Evolutionary conservation across 2,113 vertebrate genomes (phyloP), one percentile per base, ranked within the genome.

Genomic region (Plecotus auritus): DNA sequence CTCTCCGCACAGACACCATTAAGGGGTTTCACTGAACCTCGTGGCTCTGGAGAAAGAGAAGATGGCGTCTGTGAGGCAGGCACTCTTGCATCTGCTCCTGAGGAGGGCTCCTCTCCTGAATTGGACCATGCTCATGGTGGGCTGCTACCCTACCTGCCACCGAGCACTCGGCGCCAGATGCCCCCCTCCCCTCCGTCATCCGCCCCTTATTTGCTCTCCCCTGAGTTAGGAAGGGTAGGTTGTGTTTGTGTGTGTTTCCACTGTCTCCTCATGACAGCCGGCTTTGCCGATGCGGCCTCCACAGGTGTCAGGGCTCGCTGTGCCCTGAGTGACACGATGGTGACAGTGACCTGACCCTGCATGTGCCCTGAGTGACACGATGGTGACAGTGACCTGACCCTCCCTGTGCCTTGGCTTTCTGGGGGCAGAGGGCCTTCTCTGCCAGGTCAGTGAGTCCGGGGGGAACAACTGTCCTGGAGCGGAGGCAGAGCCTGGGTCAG

Each of bases 31-130:
- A n/a, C n/a, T 54, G 95, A 89, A 87, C 84, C 89, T 6, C 59
- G 92, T 89, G 76, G 37, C 49, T 93, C 76, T 2, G 84, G 80
- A 94, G 78, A 89, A 83, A 94, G 93, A 66, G 61, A 54, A 93
- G 77, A 74, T 45, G 85, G 73, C 51, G 18, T 70, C 80, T 93
- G 80, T 66, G 87, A 84, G 87, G 49, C 86, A 47, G 26, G 47
- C 84, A 56, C 78, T 89, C 74, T 32, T 93, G 86, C 88, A 83
- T 93, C 78, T 80, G 83, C 47, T 47, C 76, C 73, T 49, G 67
- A 74, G 23, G 69, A 51, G 49, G 87, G 28, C 47, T 14, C 37
- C 51, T 40, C 40, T 90, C 80, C 73, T 83, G 64, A 69, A 6
- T 14, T 0, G 5, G 93, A 66, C 47, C 7, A 2, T 30, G 64